Conservation (phyloP, 2,888 invertebrate species). For the Rhodophaea formosa region DNA sequence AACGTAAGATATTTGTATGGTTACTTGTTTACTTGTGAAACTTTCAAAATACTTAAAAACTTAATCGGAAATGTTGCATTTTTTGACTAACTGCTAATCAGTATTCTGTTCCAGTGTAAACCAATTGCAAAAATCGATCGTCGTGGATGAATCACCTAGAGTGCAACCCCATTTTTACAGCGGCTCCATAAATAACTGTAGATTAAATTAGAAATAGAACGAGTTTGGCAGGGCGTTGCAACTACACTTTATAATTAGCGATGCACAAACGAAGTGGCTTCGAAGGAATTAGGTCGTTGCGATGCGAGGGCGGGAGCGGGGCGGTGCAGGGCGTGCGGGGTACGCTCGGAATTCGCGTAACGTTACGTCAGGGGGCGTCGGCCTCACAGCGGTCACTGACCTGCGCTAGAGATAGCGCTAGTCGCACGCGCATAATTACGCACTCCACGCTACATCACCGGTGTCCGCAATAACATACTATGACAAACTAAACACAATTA, state of each 20-base stretch:
- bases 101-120: neutral
- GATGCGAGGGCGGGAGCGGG: conserved; percentile 41
- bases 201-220: conserved; percentile 66
- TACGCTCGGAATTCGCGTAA: conserved; percentile 75
- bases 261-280: conserved; percentile 76
- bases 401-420: conserved; percentile 74
- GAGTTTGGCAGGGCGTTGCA: conserved; percentile 63
- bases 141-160: conserved; percentile 3
- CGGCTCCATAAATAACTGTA: conserved; percentile 44
- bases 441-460: conserved; percentile 28
- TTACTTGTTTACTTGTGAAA: too few relatives aligned
- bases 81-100: too few relatives aligned
- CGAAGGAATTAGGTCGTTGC: conserved; percentile 76
- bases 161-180: conserved; percentile 28
- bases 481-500: conserved; percentile 24
- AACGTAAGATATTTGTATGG: too few relatives aligned
- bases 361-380: conserved; percentile 79
- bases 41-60: too few relatives aligned
- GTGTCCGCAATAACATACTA: conserved; percentile 11
- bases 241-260: conserved; percentile 73
- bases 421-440: conserved; percentile 64
- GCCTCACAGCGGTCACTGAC: conserved; percentile 76
- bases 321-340: conserved; percentile 39
- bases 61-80: too few relatives aligned
- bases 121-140: neutral